Evolutionary conservation across 1,140 invertebrate genomes (phyloP).

Genomic region (Apis florea): DNA sequence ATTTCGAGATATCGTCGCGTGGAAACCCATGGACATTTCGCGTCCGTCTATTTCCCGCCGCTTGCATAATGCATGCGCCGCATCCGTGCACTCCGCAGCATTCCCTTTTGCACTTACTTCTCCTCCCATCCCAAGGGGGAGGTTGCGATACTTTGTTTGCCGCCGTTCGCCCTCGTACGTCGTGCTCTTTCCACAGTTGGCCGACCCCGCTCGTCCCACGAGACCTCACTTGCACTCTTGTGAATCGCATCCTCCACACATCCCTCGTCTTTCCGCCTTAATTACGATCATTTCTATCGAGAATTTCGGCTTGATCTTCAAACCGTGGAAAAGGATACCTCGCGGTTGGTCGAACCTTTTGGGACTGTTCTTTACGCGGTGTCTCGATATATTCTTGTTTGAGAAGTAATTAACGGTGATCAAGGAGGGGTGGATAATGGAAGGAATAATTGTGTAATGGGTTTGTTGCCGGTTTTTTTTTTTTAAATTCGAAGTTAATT

Average conservation of each 20-base stretch:
- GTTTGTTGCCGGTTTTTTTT: too few species aligned
- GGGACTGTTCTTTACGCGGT: background rate
- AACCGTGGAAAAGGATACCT: background rate
- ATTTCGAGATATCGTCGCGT: conserved; percentile 22
- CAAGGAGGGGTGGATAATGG: background rate
- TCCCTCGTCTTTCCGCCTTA: conserved; percentile 13
- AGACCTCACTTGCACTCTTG: conserved; percentile 13
- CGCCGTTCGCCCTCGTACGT: background rate
- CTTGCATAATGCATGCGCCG: conserved; percentile 68
- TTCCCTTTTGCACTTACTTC: conserved; percentile 59
- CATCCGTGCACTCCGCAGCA: conserved; percentile 42
- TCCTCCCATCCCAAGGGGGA: conserved; percentile 38
- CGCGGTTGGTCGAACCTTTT: too few species aligned
- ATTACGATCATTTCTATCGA: conserved; percentile 7
- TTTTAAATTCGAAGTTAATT: too few species aligned
- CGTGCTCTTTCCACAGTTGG: conserved; percentile 48
- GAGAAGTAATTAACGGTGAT: background rate
- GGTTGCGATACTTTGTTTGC: conserved; percentile 57
- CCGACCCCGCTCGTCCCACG: conserved; percentile 44
- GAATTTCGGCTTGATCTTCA: background rate
- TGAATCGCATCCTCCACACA: conserved; percentile 19
- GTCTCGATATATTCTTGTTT: background rate
- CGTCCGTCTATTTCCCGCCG: conserved; percentile 60
- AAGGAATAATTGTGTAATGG: background rate
- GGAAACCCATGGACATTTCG: conserved; percentile 41